Percentiles rank a stretch among this genome's conserved stretches.
phyloP scores from a whole-genome alignment of 2,113 vertebrate genomes.

The Neodontobutis hainanensis region DNA sequence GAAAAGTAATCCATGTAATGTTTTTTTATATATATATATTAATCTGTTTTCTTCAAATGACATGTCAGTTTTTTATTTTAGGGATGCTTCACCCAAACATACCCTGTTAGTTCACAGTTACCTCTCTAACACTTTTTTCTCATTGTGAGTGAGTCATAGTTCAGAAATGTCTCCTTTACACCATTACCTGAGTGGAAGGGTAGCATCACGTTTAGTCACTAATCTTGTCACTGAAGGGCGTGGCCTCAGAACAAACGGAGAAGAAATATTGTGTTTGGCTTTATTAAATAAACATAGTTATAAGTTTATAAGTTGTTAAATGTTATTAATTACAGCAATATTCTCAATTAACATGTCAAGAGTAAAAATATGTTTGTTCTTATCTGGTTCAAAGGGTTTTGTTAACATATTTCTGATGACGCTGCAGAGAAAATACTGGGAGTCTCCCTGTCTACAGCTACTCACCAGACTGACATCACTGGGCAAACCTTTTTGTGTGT shows the following conservation, averaged over 20 bases:
- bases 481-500: not conserved
- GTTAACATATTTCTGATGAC: constrained; percentile 6
- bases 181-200: not conserved
- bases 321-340: no score
- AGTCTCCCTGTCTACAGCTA: constrained; percentile 20
- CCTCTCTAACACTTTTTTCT: not conserved
- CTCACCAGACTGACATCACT: constrained; percentile 30
- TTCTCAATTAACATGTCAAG: no score
- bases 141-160: constrained; percentile 16
- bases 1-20: not conserved
- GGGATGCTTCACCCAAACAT: not conserved
- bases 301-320: no score
- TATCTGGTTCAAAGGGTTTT: not conserved
- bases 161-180: constrained; percentile 3
- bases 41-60: no score
- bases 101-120: not conserved
- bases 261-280: not conserved
- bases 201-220: constrained; percentile 3
- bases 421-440: constrained; percentile 17
- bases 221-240: not conserved
- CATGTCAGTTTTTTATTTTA: not conserved
- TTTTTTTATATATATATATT: not conserved
- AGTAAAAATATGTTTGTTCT: not conserved
- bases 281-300: not conserved
- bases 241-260: not conserved